A percentile compares a stretch with the other conserved stretches of the same genome.
Evolutionary conservation across 2,797 vertebrate species (phyloP).

Genomic region (Kryptopterus vitreolus): DNA sequence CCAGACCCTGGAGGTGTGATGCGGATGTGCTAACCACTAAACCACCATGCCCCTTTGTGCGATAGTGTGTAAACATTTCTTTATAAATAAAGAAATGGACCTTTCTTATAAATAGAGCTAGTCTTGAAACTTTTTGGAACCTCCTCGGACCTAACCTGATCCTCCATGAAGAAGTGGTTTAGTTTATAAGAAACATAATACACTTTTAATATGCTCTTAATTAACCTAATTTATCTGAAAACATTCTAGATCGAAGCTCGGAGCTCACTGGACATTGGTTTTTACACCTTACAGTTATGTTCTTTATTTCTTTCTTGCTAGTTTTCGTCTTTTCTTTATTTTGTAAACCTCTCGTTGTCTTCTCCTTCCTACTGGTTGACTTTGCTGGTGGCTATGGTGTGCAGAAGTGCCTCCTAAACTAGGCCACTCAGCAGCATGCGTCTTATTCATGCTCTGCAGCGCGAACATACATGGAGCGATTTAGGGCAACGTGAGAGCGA

Average conservation of each 20-base stretch:
- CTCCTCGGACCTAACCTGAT: neutral
- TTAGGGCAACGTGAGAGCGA: slow-evolving; percentile 19
- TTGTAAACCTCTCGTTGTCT: neutral
- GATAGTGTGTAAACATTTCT: no score
- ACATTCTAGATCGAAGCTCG: neutral
- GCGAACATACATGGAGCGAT: slow-evolving; percentile 8
- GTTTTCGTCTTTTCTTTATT: neutral
- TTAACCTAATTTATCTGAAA: slow-evolving; percentile 14
- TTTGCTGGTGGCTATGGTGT: slow-evolving; percentile 44
- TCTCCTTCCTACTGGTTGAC: slow-evolving; percentile 39
- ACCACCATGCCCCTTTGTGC: no score
- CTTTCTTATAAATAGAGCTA: no score
- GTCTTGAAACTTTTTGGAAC: no score
- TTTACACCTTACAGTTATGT: neutral
- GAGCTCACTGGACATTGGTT: neutral
- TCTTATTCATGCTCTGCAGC: slow-evolving; percentile 37
- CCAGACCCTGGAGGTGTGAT: no score
- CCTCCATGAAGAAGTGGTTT: slow-evolving; percentile 7
- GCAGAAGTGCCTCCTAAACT: slow-evolving; percentile 34
- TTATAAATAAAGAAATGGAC: no score
- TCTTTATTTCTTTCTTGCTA: slow-evolving; percentile 3
- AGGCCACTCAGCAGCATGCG: slow-evolving; percentile 47
- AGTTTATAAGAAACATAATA: slow-evolving; percentile 21
- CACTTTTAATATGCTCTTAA: slow-evolving; percentile 5
- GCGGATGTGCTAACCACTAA: no score